Conservation (phyloP, 2,797 vertebrate genomes). For the Lacerta bilineata region DNA sequence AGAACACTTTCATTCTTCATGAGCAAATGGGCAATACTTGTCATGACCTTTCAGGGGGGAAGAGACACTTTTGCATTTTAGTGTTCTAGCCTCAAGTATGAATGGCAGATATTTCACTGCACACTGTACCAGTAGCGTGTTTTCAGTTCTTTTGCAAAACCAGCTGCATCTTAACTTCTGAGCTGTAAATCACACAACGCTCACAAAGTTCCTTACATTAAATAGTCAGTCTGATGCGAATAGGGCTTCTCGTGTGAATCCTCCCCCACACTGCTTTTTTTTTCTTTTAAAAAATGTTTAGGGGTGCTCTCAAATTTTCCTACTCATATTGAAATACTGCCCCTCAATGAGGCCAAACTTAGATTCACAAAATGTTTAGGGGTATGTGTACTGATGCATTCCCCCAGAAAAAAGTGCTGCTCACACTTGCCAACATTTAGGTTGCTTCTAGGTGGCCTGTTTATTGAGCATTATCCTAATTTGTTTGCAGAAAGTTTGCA, state of each 20-base stretch:
- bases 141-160: background rate
- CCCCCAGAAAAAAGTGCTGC: too few relatives aligned
- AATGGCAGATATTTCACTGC: background rate
- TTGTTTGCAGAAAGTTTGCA: too few relatives aligned
- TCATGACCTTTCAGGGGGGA: background rate
- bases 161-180: accelerated
- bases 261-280: background rate
- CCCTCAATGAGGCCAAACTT: too few relatives aligned
- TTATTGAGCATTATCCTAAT: too few relatives aligned
- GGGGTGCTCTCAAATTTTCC: too few relatives aligned
- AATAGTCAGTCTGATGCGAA: slow-evolving; percentile 3
- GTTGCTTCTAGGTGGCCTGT: too few relatives aligned
- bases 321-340: too few relatives aligned
- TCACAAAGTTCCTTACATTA: accelerated
- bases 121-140: background rate
- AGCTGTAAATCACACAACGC: accelerated
- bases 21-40: slow-evolving; percentile 47
- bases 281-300: too few relatives aligned
- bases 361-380: too few relatives aligned
- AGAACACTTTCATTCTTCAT: slow-evolving; percentile 49
- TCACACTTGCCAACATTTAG: too few relatives aligned
- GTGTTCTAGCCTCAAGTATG: background rate
- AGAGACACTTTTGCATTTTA: slow-evolving; percentile 11
- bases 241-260: accelerated
- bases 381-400: too few relatives aligned